These are phyloP conservation scores for Clangula hyemalis DNA, from an alignment of 2,797 vertebrate species.

Conservation along the genomic window DNA sequence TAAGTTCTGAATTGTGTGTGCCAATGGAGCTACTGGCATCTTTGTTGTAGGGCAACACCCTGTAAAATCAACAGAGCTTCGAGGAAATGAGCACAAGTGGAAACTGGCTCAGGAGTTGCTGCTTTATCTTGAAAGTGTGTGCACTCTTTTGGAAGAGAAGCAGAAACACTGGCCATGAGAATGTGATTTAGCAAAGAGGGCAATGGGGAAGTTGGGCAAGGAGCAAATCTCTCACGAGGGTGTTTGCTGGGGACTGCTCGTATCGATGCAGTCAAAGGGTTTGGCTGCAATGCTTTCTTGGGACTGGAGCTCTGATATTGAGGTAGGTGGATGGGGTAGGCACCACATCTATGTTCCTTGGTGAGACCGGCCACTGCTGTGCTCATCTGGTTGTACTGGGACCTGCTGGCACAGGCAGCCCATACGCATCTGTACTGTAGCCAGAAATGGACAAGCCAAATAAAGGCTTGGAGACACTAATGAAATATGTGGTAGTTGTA, in stretches of 20 bases:
- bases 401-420: background rate
- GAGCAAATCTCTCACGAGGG: background rate
- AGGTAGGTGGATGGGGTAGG: background rate
- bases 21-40: background rate
- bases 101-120: background rate
- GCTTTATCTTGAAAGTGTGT: background rate
- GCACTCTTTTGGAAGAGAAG: background rate
- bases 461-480: background rate
- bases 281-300: background rate
- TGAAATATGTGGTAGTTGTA: background rate
- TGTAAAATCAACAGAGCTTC: background rate
- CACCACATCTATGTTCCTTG: rapidly evolving
- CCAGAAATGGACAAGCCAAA: background rate
- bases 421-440: rapidly evolving
- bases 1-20: background rate
- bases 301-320: background rate
- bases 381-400: background rate
- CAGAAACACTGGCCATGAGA: rapidly evolving
- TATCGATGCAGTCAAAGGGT: rapidly evolving
- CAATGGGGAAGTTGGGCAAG: background rate
- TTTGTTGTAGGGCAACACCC: background rate
- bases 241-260: background rate
- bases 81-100: background rate
- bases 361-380: rapidly evolving
- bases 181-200: background rate